These are phyloP conservation scores for Morone chrysops DNA, from an alignment of 2,113 vertebrate genomes.

Conservation along the genomic window DNA sequence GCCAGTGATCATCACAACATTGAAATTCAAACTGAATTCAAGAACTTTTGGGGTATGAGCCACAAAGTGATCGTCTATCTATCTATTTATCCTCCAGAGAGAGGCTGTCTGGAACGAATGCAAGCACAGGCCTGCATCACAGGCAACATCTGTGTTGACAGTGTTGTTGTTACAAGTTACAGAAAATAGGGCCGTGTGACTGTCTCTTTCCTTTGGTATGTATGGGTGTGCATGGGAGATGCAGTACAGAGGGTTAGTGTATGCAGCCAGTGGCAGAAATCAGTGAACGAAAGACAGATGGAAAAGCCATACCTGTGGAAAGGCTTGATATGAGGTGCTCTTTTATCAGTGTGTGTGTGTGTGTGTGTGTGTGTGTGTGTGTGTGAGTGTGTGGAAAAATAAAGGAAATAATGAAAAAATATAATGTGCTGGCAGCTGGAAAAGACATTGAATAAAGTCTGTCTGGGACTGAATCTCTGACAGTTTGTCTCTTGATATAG, in stretches of 20 bases:
- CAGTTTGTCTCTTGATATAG: conserved; percentile 35
- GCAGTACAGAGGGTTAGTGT: background rate
- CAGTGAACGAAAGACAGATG: conserved; percentile 38
- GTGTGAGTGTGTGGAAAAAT: background rate
- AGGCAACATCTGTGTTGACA: conserved; percentile 37
- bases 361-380: conserved; percentile 22
- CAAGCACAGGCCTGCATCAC: conserved; percentile 31
- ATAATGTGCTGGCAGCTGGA: conserved; percentile 48
- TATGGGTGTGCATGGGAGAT: conserved; percentile 7
- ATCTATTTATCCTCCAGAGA: background rate
- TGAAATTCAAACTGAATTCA: conserved; percentile 2
- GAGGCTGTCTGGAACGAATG: conserved; percentile 29
- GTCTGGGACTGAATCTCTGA: conserved; percentile 35
- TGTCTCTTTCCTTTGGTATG: conserved; percentile 17
- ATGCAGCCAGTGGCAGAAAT: conserved; percentile 26
- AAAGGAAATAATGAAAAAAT: conserved; percentile 35
- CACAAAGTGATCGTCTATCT: background rate
- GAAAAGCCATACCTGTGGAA: conserved; percentile 50
- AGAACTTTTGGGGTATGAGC: background rate
- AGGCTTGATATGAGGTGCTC: conserved; percentile 40
- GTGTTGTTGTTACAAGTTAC: conserved; percentile 23
- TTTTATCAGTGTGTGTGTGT: conserved; percentile 26
- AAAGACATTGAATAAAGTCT: conserved; percentile 58
- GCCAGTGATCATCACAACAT: background rate
- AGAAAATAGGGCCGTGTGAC: conserved; percentile 17